phyloP scores from a whole-genome alignment of 92 coral and sea anemone genomes.

The Nematostella vectensis region DNA sequence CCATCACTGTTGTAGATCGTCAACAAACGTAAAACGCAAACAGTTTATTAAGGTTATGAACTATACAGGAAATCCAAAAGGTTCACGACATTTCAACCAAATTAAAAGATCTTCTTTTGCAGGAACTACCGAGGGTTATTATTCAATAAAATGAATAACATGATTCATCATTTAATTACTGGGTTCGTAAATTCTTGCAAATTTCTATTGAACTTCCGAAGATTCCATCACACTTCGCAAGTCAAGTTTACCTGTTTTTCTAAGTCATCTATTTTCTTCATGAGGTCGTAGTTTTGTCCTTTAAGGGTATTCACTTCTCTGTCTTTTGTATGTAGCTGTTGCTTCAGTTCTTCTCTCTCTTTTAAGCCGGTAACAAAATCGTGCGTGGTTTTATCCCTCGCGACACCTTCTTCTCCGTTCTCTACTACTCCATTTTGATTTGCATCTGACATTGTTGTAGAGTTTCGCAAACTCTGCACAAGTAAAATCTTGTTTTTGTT shows the following conservation, averaged over 20 bases:
- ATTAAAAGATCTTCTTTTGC: too few species aligned
- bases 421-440: slow-evolving; percentile 1
- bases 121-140: too few species aligned
- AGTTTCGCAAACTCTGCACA: too few species aligned
- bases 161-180: too few species aligned
- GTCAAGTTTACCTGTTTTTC: slow-evolving; percentile 59
- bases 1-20: too few species aligned
- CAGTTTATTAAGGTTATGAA: too few species aligned
- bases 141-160: too few species aligned
- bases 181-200: too few species aligned
- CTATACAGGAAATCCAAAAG: too few species aligned
- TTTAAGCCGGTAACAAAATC: slow-evolving; percentile 85
- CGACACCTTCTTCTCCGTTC: neutral
- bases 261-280: slow-evolving; percentile 62
- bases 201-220: too few species aligned
- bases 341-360: slow-evolving; percentile 84
- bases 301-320: slow-evolving; percentile 65
- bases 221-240: neutral
- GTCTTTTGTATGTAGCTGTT: slow-evolving; percentile 65
- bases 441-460: neutral
- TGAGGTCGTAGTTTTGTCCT: slow-evolving; percentile 71
- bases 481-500: neutral
- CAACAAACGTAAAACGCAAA: too few species aligned
- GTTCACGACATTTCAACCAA: too few species aligned
- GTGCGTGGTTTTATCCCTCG: slow-evolving; percentile 74